Base-by-base conservation (phyloP, 1,140 invertebrate species). In the Temnothorax longispinosus region DNA sequence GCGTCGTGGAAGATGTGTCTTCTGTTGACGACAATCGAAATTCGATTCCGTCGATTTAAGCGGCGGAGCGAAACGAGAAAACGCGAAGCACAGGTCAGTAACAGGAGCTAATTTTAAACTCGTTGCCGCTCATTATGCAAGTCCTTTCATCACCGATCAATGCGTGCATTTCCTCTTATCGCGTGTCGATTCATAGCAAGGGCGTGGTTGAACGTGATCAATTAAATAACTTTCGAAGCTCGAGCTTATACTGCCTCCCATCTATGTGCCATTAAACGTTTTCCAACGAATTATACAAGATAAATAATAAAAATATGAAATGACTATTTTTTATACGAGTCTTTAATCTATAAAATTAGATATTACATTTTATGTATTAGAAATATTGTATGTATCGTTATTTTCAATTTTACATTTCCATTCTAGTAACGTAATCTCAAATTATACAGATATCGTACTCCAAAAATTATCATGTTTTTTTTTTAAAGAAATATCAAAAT, bases 61-160 rank as follows among this genome's bases (percentile, higher is more conserved):
- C n/a, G 8, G 69, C 56, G 35, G 35, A 58, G 32, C 69, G 74
- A 75, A 44, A 74, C 58, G 64, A 27, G 27, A 87, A 47, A 69
- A 65, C 52, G 44, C 52, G 44, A 35, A 65, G 76, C 88, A 77
- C 77, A 77, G 85, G 88, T 90, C 88, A 90, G 85, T 44, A 87
- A 44, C 72, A 80, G 41, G n/a, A 18, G 41, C 62, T 90, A 90
- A 90, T 90, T 89, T 90, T 90, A 89, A 80, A 82, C 10, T 15
- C 13, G 71, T 4, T 32, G 41, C n/a, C 60, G 15, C 60, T 89
- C 56, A 85, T 89, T 89, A 89, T 56, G 75, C 82, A 75, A 85
- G 72, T 35, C 21, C 50, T 52, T 85, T 85, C 58, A 58, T 72
- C 77, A 8, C 13, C 11, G 54, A 60, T 86, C 72, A 78, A 65